Percentiles rank a stretch among this genome's conserved stretches.
These are phyloP conservation scores for Nasonia longicornis DNA, from an alignment of 1,140 invertebrate genomes.

Conservation along the genomic window DNA sequence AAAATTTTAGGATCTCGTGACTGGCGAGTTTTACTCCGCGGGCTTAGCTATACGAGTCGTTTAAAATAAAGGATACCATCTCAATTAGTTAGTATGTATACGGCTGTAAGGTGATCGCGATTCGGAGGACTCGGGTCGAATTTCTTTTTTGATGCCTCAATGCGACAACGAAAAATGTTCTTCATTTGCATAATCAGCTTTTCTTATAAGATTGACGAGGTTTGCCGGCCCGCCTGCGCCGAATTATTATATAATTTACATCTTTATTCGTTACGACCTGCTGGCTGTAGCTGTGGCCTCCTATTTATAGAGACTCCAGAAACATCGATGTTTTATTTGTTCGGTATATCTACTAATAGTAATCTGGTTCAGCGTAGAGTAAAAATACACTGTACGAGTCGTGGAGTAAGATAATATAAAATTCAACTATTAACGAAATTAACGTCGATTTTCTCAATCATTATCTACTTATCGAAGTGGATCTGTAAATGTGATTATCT, in stretches of 20 bases:
- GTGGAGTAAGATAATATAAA: no score
- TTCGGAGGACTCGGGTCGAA: neutral
- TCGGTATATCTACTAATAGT: no score
- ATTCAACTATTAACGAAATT: no score
- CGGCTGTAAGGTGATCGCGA: neutral
- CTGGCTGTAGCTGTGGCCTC: no score
- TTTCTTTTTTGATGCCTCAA: neutral
- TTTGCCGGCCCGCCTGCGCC: neutral
- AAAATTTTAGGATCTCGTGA: constrained; percentile 33
- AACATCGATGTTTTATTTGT: no score
- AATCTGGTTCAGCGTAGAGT: no score
- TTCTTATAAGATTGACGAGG: neutral
- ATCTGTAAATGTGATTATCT: no score
- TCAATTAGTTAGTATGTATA: neutral
- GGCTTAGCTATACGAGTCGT: neutral
- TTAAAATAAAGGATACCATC: constrained; percentile 12
- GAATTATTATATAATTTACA: neutral
- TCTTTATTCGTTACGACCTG: neutral
- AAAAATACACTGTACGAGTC: no score
- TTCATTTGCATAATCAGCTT: neutral
- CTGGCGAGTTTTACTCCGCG: constrained; percentile 11
- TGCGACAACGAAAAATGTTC: neutral
- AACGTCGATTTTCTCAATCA: no score
- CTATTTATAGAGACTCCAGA: neutral
- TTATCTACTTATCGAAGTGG: no score